Evolutionary conservation across 2,888 invertebrate genomes (phyloP).

Genomic region (Parnassius mnemosyne): DNA sequence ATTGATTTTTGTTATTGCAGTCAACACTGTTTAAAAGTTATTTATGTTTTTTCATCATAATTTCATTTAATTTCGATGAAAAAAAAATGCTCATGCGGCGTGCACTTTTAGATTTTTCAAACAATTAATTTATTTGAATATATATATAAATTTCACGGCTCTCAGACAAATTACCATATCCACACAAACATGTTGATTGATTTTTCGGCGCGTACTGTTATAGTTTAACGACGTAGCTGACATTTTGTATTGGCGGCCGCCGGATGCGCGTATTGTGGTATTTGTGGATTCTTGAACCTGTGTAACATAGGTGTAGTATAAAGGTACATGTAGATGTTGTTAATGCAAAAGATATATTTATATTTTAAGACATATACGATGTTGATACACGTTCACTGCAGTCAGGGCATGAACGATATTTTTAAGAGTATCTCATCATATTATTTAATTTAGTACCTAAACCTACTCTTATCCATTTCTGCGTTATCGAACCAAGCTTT

Average conservation of each 20-base stretch:
- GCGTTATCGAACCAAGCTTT: too few relatives aligned
- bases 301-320: slow-evolving; percentile 23
- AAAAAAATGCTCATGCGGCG: too few relatives aligned
- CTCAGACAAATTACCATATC: slow-evolving; percentile 35
- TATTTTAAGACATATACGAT: slow-evolving; percentile 2
- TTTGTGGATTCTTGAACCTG: slow-evolving; percentile 32
- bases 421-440: neutral
- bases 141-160: neutral
- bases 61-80: too few relatives aligned
- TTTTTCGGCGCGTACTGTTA: slow-evolving; percentile 44
- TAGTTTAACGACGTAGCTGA: slow-evolving; percentile 63
- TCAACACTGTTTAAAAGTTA: too few relatives aligned
- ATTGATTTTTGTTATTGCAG: too few relatives aligned
- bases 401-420: slow-evolving; percentile 7
- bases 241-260: slow-evolving; percentile 52
- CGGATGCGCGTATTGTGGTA: slow-evolving; percentile 47
- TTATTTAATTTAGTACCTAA: too few relatives aligned
- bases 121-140: too few relatives aligned
- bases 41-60: too few relatives aligned
- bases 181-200: slow-evolving; percentile 27
- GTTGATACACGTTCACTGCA: slow-evolving; percentile 1
- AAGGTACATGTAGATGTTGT: slow-evolving; percentile 2
- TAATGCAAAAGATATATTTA: slow-evolving; percentile 12
- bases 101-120: too few relatives aligned
- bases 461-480: too few relatives aligned